phyloP scores from a whole-genome alignment of 2,888 invertebrate species.

The Drosophila vallismaia region DNA sequence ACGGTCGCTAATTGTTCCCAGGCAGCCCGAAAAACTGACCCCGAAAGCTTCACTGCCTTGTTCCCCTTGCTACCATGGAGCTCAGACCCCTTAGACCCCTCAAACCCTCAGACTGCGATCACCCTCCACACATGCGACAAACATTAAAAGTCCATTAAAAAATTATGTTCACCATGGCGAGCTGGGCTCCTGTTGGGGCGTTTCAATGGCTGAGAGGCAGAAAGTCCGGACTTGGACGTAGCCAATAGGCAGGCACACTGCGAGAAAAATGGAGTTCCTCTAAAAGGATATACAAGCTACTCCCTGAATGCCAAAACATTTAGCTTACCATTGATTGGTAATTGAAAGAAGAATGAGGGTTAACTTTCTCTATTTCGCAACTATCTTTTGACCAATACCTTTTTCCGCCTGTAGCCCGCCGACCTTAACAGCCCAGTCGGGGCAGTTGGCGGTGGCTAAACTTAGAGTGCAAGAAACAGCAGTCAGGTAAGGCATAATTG shows the following conservation, averaged over 20 bases:
- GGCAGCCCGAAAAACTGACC: conserved; percentile 66
- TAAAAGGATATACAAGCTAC: too few relatives aligned
- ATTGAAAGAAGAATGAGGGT: not conserved
- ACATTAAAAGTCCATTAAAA: conserved; percentile 82
- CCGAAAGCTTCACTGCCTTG: conserved; percentile 21
- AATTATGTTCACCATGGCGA: conserved; percentile 65
- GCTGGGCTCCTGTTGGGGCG: conserved; percentile 53
- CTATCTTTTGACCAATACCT: not conserved
- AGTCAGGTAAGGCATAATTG: conserved; percentile 59
- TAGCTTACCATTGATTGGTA: not conserved
- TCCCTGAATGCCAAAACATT: too few relatives aligned
- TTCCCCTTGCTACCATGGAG: too few relatives aligned
- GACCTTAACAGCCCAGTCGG: conserved; percentile 48
- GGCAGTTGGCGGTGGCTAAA: conserved; percentile 35
- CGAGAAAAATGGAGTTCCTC: not conserved
- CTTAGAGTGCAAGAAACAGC: conserved; percentile 70
- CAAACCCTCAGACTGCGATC: conserved; percentile 2
- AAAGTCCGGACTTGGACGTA: conserved; percentile 41
- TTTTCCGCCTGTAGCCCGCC: conserved; percentile 14
- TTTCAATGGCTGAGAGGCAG: conserved; percentile 31
- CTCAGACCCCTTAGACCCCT: too few relatives aligned
- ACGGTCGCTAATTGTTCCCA: conserved; percentile 66
- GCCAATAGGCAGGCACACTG: conserved; percentile 21
- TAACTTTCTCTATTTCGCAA: not conserved
- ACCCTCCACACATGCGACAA: conserved; percentile 55